Percentiles rank a stretch among this genome's conserved stretches.
phyloP scores from a whole-genome alignment of 2,888 invertebrate species.

The Drosophila silvestris region DNA sequence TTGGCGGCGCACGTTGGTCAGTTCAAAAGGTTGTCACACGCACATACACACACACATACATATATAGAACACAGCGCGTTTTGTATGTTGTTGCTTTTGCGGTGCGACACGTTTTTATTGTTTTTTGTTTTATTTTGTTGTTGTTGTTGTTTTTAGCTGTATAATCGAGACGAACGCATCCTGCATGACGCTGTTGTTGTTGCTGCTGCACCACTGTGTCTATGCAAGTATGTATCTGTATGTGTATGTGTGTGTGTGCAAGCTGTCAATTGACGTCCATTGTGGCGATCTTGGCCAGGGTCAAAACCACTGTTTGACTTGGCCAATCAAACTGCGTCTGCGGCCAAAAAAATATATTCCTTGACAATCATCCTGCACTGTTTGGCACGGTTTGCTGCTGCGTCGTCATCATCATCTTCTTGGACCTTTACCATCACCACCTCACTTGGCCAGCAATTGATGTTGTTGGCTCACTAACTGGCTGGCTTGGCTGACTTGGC shows the following conservation, averaged over 20 bases:
- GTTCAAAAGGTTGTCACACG: slow-evolving; percentile 46
- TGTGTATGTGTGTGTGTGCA: slow-evolving; percentile 32
- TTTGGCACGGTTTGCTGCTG: slow-evolving; percentile 45
- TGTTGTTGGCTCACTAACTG: slow-evolving; percentile 73
- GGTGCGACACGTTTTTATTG: slow-evolving; percentile 55
- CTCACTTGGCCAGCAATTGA: slow-evolving; percentile 68
- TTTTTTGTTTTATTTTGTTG: slow-evolving; percentile 34
- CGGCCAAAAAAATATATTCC: slow-evolving; percentile 52
- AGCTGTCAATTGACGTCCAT: slow-evolving; percentile 70
- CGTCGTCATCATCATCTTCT: slow-evolving; percentile 54
- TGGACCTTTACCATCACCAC: slow-evolving; percentile 73
- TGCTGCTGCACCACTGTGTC: slow-evolving; percentile 54
- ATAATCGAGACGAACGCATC: slow-evolving; percentile 85
- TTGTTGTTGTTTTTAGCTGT: slow-evolving; percentile 74
- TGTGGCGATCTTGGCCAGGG: slow-evolving; percentile 71
- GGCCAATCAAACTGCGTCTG: slow-evolving; percentile 81
- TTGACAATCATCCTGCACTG: slow-evolving; percentile 59
- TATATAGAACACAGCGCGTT: slow-evolving; percentile 46
- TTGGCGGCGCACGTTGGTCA: slow-evolving; percentile 74
- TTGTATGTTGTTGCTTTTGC: slow-evolving; percentile 61
- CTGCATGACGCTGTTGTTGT: slow-evolving; percentile 49
- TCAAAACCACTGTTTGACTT: slow-evolving; percentile 81
- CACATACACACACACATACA: slow-evolving; percentile 31
- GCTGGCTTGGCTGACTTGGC: slow-evolving; percentile 57
- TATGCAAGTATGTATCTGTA: slow-evolving; percentile 27